A percentile compares a stretch with the other conserved stretches of the same genome.
Evolutionary conservation across 2,797 vertebrate species (phyloP).

Genomic region (Clarias laeviceps): DNA sequence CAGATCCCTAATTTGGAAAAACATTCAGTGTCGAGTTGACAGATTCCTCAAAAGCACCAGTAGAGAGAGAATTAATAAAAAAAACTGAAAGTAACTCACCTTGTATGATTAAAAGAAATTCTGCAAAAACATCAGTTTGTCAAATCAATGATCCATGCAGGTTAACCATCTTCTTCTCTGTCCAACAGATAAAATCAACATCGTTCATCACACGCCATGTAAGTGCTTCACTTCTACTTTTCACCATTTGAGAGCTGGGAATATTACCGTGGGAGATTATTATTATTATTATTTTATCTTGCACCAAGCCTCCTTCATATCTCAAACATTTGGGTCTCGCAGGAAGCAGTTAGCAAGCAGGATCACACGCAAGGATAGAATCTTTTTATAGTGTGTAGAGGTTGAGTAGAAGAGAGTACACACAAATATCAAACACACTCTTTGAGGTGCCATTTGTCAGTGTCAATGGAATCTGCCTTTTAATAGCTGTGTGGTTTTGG

Average conservation of each 20-base stretch:
- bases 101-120: conserved; percentile 25
- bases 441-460: conserved; percentile 23
- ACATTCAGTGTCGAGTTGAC: conserved; percentile 21
- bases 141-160: neutral
- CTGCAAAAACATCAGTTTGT: conserved; percentile 13
- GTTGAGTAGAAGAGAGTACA: neutral
- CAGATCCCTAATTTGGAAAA: conserved; percentile 27
- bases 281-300: conserved; percentile 55
- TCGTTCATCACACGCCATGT: conserved; percentile 73
- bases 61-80: conserved; percentile 29
- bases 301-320: conserved; percentile 49
- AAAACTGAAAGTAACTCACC: conserved; percentile 35
- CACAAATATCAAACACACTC: neutral
- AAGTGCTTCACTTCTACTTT: conserved; percentile 61
- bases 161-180: conserved; percentile 48
- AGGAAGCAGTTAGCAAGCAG: conserved; percentile 37
- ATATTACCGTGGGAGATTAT: conserved; percentile 40
- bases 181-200: conserved; percentile 76
- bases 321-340: conserved; percentile 47
- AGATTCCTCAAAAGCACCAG: conserved; percentile 11
- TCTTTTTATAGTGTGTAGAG: conserved; percentile 3
- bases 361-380: conserved; percentile 22
- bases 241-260: conserved; percentile 37
- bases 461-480: neutral
- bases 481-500: conserved; percentile 8